A percentile compares a stretch with the other conserved stretches of the same genome.
Evolutionary conservation across 2,113 vertebrate species (phyloP).

Genomic region (Callopanchax toddi): DNA sequence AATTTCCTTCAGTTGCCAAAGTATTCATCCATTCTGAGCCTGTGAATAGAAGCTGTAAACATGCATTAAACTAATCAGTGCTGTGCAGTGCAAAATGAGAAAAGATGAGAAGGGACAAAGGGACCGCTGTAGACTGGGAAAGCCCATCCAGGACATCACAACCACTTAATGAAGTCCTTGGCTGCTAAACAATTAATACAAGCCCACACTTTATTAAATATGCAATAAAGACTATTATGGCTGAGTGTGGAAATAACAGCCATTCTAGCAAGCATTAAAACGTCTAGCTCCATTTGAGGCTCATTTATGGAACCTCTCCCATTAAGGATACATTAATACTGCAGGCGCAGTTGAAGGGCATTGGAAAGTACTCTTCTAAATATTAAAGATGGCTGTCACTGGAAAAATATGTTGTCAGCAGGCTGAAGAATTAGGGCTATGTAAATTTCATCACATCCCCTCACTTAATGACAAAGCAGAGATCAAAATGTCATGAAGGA

Average conservation of each 20-base stretch:
- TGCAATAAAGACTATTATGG: conserved; percentile 72
- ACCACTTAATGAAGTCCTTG: conserved; percentile 71
- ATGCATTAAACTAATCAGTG: conserved; percentile 36
- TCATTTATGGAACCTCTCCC: conserved; percentile 76
- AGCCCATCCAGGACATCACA: conserved; percentile 58
- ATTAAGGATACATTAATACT: conserved; percentile 82
- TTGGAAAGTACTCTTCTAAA: conserved; percentile 80
- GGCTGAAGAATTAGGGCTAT: conserved; percentile 73
- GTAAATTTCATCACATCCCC: conserved; percentile 76
- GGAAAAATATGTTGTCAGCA: conserved; percentile 80
- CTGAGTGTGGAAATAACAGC: conserved; percentile 76
- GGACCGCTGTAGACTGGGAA: conserved; percentile 39
- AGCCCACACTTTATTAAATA: conserved; percentile 77
- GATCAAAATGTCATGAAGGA: conserved; percentile 76
- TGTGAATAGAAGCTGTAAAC: conserved; percentile 39
- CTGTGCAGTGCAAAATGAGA: conserved; percentile 26
- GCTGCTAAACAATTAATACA: conserved; percentile 80
- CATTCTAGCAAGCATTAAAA: conserved; percentile 75
- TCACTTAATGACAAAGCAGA: conserved; percentile 75
- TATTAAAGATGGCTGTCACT: conserved; percentile 82
- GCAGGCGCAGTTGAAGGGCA: conserved; percentile 81
- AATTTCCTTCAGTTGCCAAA: conserved; percentile 13
- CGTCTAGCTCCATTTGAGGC: conserved; percentile 77
- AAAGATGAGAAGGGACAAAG: conserved; percentile 51
- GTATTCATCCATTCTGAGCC: conserved; percentile 3